Percentiles rank a stretch among this genome's conserved stretches.
phyloP scores from a whole-genome alignment of 2,888 invertebrate species.

The Orthosia cruda region DNA sequence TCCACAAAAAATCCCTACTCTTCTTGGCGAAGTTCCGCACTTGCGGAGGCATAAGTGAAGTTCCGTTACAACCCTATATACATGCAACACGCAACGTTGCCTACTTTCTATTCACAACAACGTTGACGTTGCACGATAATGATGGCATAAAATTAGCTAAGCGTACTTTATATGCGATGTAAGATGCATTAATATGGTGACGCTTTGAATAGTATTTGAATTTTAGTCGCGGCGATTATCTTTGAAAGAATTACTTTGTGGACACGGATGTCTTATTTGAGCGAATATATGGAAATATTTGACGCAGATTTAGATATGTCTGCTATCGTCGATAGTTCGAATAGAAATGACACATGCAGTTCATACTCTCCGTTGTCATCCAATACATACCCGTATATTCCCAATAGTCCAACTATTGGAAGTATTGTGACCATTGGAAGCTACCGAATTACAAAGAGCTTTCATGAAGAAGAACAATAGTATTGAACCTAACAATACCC shows the following conservation, averaged over 20 bases:
- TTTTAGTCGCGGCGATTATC: constrained; percentile 9
- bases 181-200: constrained; percentile 45
- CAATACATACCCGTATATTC: neutral
- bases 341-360: neutral
- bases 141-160: constrained; percentile 67
- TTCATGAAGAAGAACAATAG: neutral
- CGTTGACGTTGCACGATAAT: constrained; percentile 61
- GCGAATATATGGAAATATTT: too few relatives aligned
- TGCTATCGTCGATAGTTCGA: neutral
- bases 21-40: neutral
- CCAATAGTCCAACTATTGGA: neutral
- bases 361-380: too few relatives aligned
- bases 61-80: constrained; percentile 11
- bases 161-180: constrained; percentile 64
- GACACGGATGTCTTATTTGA: too few relatives aligned
- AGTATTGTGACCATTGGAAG: neutral
- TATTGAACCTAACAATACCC: neutral
- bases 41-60: neutral
- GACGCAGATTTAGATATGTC: neutral
- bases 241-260: constrained; percentile 2
- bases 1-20: too few relatives aligned
- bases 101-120: constrained; percentile 74
- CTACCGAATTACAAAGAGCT: neutral
- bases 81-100: constrained; percentile 53
- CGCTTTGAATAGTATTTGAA: constrained; percentile 47